Evolutionary conservation across 2,888 invertebrate genomes (phyloP), one percentile per base, ranked within the genome.

Genomic region (Pristionchus mayeri): DNA sequence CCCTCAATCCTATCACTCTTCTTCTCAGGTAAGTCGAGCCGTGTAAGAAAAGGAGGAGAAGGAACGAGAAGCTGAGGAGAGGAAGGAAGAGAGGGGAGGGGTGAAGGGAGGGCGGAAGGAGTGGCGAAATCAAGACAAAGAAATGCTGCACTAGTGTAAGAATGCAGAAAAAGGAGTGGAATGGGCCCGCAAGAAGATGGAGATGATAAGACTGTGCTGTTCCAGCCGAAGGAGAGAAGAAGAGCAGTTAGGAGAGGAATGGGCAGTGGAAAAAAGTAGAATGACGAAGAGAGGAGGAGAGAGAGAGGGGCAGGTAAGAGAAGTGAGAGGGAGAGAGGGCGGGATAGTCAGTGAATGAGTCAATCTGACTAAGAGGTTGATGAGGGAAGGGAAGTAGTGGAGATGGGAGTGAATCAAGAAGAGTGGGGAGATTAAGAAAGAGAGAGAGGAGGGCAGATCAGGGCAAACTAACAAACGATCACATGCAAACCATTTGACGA

Each of bases 361-460:
- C 75, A 75, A 75, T 75, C 40, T 75, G 75, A 75, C 44, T 44
- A 44, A 75, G 75, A 44, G 44, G 75, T 75, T 75, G 75, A 75
- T 44, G 75, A 40, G 75, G 44, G 18, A 44, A n/a, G 40, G 24
- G 40, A 21, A 34, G 60, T 16, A 24, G 60, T n/a, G n/a, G n/a
- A n/a, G n/a, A n/a, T n/a, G n/a, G n/a, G n/a, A n/a, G n/a, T n/a
- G n/a, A n/a, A n/a, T n/a, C n/a, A n/a, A 76, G 96, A 95, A 13
- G 54, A 18, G 63, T 13, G 30, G 63, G 34, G 34, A 63, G 63
- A 63, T 75, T 37, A 16, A 44, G 27, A 27, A 63, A 63, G 63
- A 54, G 21, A 63, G 7, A 24, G 24, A 24, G 21, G 57, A 57
- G 57, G 24, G 18, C 63, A 63, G 63, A n/a, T n/a, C n/a, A 34